These are phyloP conservation scores for Tragelaphus strepsiceros DNA, from an alignment of 2,113 vertebrate species.

Conservation along the genomic window DNA sequence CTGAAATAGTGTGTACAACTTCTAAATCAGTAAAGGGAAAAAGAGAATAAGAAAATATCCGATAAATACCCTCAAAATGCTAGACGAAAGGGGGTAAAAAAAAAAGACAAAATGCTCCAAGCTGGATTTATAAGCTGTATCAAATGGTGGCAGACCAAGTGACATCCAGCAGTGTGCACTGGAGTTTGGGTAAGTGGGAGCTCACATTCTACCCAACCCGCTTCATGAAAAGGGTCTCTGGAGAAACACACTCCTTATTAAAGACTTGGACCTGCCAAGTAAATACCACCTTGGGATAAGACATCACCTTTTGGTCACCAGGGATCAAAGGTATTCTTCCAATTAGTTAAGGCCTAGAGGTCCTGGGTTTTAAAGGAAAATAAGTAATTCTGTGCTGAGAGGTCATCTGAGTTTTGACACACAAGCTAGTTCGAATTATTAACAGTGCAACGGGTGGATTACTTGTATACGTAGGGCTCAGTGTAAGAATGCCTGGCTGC, in stretches of 20 bases:
- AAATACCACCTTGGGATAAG: neutral
- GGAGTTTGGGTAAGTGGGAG: neutral
- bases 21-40: neutral
- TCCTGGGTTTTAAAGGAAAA: constrained; percentile 4
- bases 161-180: neutral
- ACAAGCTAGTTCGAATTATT: neutral
- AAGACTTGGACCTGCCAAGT: neutral
- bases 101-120: neutral
- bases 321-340: neutral
- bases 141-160: neutral
- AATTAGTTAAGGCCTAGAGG: neutral
- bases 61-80: neutral
- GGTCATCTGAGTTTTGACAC: neutral
- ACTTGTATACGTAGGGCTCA: neutral
- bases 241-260: neutral
- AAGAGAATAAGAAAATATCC: neutral
- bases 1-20: neutral
- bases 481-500: neutral
- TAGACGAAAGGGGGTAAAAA: neutral
- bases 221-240: neutral
- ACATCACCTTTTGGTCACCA: neutral
- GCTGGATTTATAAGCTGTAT: neutral
- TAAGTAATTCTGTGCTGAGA: neutral
- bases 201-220: neutral
- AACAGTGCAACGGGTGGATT: neutral